Percentiles rank a stretch among this genome's conserved stretches.
Evolutionary conservation across 2,797 vertebrate species (phyloP).

Genomic region (Manis javanica): DNA sequence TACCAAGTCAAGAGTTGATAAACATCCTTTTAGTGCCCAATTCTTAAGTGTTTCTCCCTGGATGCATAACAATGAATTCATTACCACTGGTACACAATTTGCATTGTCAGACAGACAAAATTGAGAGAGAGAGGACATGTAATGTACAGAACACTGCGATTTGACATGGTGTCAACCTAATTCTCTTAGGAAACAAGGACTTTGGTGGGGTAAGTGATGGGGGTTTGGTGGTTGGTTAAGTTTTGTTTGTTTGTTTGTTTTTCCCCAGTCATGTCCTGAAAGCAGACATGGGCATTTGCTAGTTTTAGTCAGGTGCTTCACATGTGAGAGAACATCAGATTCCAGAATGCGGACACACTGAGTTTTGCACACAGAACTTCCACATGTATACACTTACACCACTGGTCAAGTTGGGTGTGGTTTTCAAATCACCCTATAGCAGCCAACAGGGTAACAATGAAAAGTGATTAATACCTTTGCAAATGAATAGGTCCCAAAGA

Average conservation of each 20-base stretch:
- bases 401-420: slow-evolving; percentile 83
- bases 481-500: slow-evolving; percentile 81
- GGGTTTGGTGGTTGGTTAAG: slow-evolving; percentile 45
- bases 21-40: slow-evolving; percentile 92
- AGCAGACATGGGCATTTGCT: slow-evolving; percentile 76
- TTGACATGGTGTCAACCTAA: slow-evolving; percentile 85
- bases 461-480: slow-evolving; percentile 85
- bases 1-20: slow-evolving; percentile 90
- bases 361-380: slow-evolving; percentile 84
- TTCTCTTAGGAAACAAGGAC: slow-evolving; percentile 86
- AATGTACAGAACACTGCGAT: slow-evolving; percentile 87
- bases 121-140: slow-evolving; percentile 87
- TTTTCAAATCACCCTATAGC: slow-evolving; percentile 84
- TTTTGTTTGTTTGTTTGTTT: slow-evolving; percentile 58
- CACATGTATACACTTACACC: slow-evolving; percentile 84
- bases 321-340: slow-evolving; percentile 83
- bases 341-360: slow-evolving; percentile 83
- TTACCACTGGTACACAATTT: slow-evolving; percentile 91
- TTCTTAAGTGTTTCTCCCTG: slow-evolving; percentile 91
- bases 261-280: slow-evolving; percentile 80
- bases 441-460: slow-evolving; percentile 87
- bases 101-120: slow-evolving; percentile 89
- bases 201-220: slow-evolving; percentile 77
- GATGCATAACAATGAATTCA: slow-evolving; percentile 90
- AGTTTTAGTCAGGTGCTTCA: slow-evolving; percentile 81